phyloP scores from a whole-genome alignment of 2,888 invertebrate genomes.

The Nomada hirtipes region DNA sequence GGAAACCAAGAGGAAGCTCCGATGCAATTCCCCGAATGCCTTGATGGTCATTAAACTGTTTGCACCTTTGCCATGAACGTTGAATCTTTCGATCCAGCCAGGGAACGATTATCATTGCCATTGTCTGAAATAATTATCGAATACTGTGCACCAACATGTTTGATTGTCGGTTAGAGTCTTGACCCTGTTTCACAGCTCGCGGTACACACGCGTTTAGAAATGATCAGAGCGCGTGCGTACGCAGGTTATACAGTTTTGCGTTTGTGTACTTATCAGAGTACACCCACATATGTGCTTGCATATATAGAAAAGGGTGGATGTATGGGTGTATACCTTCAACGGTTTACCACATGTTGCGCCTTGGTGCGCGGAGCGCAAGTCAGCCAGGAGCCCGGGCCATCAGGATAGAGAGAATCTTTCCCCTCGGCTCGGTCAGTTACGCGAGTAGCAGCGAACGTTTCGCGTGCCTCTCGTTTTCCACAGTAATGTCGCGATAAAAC shows the following conservation, averaged over 20 bases:
- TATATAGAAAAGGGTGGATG: slow-evolving; percentile 1
- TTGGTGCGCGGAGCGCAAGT: slow-evolving; percentile 82
- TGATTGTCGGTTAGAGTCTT: slow-evolving; percentile 57
- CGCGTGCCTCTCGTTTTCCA: slow-evolving; percentile 62
- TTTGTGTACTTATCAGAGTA: slow-evolving; percentile 48
- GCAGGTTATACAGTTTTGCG: slow-evolving; percentile 42
- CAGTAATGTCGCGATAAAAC: slow-evolving; percentile 43
- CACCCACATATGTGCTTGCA: slow-evolving; percentile 28
- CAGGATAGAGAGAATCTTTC: slow-evolving; percentile 76
- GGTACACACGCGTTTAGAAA: slow-evolving; percentile 53
- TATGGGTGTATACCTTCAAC: slow-evolving; percentile 70
- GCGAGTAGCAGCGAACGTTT: slow-evolving; percentile 78
- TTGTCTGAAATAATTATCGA: slow-evolving; percentile 8
- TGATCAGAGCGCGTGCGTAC: slow-evolving; percentile 60
- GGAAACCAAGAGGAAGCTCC: neutral
- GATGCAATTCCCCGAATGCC: no score
- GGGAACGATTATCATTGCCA: neutral
- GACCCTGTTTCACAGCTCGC: slow-evolving; percentile 56
- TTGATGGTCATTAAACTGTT: no score
- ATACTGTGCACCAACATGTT: slow-evolving; percentile 30
- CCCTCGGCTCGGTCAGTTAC: slow-evolving; percentile 78
- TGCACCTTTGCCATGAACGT: no score
- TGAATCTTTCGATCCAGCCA: neutral
- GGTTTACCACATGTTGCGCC: slow-evolving; percentile 83
- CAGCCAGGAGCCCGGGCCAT: slow-evolving; percentile 83